Evolutionary conservation across 2,113 vertebrate species (phyloP).

Genomic region (Arenaria interpres): DNA sequence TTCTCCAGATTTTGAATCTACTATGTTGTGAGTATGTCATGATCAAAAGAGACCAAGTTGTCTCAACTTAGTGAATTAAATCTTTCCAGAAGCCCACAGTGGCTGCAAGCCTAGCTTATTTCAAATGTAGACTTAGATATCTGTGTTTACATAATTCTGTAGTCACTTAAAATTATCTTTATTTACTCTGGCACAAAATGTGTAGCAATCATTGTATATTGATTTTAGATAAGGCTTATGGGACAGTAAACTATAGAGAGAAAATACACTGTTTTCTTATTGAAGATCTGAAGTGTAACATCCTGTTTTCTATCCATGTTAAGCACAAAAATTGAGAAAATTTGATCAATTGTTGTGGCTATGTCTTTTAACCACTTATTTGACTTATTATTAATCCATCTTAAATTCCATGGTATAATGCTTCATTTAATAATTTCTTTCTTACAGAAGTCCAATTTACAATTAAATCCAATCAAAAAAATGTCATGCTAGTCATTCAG

Average conservation of each 20-base stretch:
- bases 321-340: neutral
- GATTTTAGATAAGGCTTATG: neutral
- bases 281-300: neutral
- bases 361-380: neutral
- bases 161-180: neutral
- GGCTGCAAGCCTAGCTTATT: neutral
- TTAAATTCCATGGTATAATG: neutral
- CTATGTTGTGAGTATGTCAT: neutral
- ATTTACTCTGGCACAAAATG: neutral
- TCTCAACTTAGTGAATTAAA: neutral
- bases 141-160: neutral
- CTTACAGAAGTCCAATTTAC: neutral
- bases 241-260: neutral
- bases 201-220: neutral
- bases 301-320: neutral
- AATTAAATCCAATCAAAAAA: neutral
- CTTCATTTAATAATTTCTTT: neutral
- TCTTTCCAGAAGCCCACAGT: neutral
- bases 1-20: neutral
- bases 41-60: neutral
- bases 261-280: neutral
- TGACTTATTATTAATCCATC: neutral
- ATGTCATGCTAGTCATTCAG: neutral
- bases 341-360: neutral
- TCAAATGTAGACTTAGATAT: neutral